phyloP scores from a whole-genome alignment of 2,888 invertebrate species.

The Drosophila flavopinicola region DNA sequence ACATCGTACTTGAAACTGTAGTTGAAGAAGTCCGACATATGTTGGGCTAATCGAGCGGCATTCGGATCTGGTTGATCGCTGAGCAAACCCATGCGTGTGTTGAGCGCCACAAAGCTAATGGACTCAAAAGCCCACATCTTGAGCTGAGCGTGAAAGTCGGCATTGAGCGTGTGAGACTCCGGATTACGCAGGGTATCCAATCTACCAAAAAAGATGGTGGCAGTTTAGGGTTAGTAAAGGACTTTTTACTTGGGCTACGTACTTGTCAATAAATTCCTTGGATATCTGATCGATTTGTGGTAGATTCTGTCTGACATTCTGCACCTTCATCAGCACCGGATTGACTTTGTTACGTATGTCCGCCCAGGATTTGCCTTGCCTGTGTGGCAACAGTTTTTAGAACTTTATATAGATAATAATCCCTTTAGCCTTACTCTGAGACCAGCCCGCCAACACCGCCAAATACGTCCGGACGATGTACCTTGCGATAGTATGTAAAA shows the following conservation, averaged over 20 bases:
- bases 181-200: conserved; percentile 65
- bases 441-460: conserved; percentile 76
- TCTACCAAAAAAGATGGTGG: conserved; percentile 38
- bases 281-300: conserved; percentile 76
- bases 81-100: conserved; percentile 78
- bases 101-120: conserved; percentile 83
- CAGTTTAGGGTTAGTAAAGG: neutral
- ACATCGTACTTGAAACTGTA: conserved; percentile 77
- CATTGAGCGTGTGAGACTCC: conserved; percentile 54
- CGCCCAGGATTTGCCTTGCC: conserved; percentile 89
- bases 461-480: conserved; percentile 83
- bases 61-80: conserved; percentile 62
- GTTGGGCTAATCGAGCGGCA: conserved; percentile 60
- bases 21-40: conserved; percentile 75
- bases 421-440: conserved; percentile 66
- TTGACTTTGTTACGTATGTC: conserved; percentile 87
- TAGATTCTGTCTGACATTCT: conserved; percentile 74
- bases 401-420: neutral
- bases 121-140: conserved; percentile 87
- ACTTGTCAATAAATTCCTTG: conserved; percentile 77
- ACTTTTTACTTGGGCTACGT: neutral
- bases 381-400: too few species aligned
- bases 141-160: conserved; percentile 85
- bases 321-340: conserved; percentile 80
- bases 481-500: conserved; percentile 84